Percentiles rank a stretch among this genome's conserved stretches.
phyloP scores from a whole-genome alignment of 1,140 invertebrate species.

The Saxidomus purpurata region DNA sequence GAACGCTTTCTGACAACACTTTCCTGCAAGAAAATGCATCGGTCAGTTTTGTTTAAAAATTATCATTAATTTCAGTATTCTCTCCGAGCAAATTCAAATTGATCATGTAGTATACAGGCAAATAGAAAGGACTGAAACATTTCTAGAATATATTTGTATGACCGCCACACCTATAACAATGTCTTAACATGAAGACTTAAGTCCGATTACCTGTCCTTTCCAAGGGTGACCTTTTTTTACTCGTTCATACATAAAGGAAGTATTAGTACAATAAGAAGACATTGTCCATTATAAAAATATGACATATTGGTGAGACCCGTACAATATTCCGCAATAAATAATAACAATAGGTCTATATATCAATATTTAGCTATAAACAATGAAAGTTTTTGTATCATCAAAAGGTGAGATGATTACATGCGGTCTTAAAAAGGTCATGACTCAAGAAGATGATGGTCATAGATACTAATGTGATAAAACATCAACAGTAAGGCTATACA shows the following conservation, averaged over 20 bases:
- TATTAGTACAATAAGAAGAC: not conserved
- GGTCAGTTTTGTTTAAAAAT: no score
- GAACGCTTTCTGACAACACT: no score
- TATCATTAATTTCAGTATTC: no score
- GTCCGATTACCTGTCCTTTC: no score
- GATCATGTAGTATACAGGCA: no score
- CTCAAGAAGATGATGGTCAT: not conserved
- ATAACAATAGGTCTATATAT: not conserved
- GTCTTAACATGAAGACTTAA: no score
- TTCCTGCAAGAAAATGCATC: no score
- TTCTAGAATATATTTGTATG: no score
- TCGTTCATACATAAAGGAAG: not conserved
- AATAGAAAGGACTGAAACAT: no score
- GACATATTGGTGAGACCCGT: not conserved
- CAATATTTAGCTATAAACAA: slow-evolving; percentile 1
- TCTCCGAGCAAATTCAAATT: no score
- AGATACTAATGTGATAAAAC: not conserved
- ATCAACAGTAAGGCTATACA: not conserved
- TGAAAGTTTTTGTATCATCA: not conserved
- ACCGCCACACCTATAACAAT: no score
- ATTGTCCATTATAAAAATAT: not conserved
- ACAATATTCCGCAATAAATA: not conserved
- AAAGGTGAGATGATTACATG: not conserved
- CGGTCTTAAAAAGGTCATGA: not conserved
- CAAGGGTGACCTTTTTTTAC: not conserved